Conservation (phyloP, 2,888 invertebrate species). For the Lasioglossum leucozonium region DNA sequence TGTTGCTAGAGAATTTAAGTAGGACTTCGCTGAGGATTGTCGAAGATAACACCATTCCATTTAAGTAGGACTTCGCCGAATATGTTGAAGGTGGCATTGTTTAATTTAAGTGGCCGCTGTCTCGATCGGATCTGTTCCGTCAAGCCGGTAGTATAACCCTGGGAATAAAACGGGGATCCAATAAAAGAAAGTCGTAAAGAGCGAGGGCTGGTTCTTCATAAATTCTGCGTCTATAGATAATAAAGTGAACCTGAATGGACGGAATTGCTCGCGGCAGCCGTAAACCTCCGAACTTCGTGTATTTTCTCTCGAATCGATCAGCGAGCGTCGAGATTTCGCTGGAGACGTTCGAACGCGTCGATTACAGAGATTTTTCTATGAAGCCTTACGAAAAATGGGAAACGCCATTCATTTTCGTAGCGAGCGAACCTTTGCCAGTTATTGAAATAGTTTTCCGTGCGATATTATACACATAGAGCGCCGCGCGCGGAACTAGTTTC, state of each 20-base stretch:
- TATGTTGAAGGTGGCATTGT: neutral
- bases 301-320: neutral
- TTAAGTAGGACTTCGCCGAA: too few species aligned
- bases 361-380: neutral
- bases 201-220: neutral
- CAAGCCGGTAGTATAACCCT: neutral
- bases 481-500: constrained; percentile 4
- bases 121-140: neutral
- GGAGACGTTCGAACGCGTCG: neutral
- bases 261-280: neutral
- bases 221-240: neutral
- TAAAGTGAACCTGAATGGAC: constrained; percentile 5
- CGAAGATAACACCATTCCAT: too few species aligned
- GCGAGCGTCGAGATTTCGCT: neutral
- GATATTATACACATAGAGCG: too few species aligned
- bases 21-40: too few species aligned
- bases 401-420: constrained; percentile 10
- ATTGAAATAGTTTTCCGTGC: constrained; percentile 72
- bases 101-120: neutral
- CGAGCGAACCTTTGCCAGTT: constrained; percentile 31
- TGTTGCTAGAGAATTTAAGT: too few species aligned
- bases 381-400: neutral
- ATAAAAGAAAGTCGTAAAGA: constrained; percentile 21
- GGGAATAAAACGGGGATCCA: neutral
- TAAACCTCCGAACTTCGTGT: neutral